phyloP scores from a whole-genome alignment of 2,113 vertebrate species.

The Grus americana region DNA sequence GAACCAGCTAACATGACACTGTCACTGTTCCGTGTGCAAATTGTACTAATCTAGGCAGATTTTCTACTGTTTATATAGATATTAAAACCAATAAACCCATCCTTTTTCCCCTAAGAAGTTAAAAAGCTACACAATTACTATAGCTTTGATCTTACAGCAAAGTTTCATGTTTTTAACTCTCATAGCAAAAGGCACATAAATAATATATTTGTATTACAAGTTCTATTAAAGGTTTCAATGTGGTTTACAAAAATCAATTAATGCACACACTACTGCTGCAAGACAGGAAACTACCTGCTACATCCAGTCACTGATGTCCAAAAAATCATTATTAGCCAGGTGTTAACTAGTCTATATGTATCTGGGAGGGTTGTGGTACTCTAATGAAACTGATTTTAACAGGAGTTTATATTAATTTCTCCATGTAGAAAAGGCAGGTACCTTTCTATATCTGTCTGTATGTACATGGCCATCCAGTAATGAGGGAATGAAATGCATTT shows the following conservation, averaged over 20 bases:
- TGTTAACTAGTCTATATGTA: not conserved
- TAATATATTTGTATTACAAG: not conserved
- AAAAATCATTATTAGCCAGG: not conserved
- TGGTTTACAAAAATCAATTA: not conserved
- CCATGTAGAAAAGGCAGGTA: not conserved
- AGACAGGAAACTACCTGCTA: not conserved
- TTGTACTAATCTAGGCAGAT: not conserved
- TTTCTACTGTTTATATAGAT: not conserved
- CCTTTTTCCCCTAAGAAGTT: not conserved
- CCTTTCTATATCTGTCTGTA: not conserved
- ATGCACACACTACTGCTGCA: not conserved
- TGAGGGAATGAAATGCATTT: not conserved
- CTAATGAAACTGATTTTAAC: not conserved
- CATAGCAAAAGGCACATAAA: not conserved
- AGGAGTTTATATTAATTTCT: not conserved
- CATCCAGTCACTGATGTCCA: not conserved
- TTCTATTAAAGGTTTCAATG: not conserved
- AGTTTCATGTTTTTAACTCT: not conserved
- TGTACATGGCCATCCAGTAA: not conserved
- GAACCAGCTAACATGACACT: not conserved
- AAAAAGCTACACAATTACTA: not conserved
- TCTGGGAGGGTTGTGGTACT: not conserved
- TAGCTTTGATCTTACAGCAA: not conserved
- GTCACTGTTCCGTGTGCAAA: not conserved
- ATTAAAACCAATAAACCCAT: not conserved